Evolutionary conservation across 2,888 invertebrate genomes (phyloP), one percentile per base, ranked within the genome.

Genomic region (Hemithea aestivaria): DNA sequence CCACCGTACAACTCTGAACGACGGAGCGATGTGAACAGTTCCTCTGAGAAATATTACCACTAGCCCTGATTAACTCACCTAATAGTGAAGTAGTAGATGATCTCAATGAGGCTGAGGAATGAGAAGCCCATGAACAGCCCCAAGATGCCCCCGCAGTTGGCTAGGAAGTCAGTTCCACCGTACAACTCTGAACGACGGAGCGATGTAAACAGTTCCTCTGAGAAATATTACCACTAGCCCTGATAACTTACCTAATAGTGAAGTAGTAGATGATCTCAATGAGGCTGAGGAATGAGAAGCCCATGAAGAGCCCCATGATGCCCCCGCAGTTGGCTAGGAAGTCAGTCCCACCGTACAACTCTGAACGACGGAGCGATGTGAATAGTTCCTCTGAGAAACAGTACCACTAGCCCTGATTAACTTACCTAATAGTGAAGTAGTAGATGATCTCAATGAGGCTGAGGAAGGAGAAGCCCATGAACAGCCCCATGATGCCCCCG

Each of bases 51-150:
- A 57, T 85, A 89, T 1, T 1, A 89, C 57, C 7, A 74, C 74
- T 9, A 88, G 43, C 2, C 56, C 56, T 7, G 63, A 62, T 1
- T n/a, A n/a, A n/a, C 30, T 27, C 42, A 67, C 71, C 72, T 66
- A 25, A 77, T 45, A 21, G 85, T 79, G 12, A 87, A 58, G 49
- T 83, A 89, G 56, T 89, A 89, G 2, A 88, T 39, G 7, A 88
- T 84, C 62, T 89, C 89, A 1, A 88, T 73, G 8, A 88, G 66
- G 2, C 89, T 89, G 7, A 89, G 56, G 45, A 89, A 77, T 0
- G 89, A 89, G 58, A 89, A 88, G 20, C 89, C 89, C 44, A 87
- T 84, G 55, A 88, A 89, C 4, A 89, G 62, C 0, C 89, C 89
- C 41, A 89, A 68, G 21, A 89, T 69, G 45, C 89, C 89, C 2